phyloP scores from a whole-genome alignment of 2,888 invertebrate genomes.

The Limnephilus lunatus region DNA sequence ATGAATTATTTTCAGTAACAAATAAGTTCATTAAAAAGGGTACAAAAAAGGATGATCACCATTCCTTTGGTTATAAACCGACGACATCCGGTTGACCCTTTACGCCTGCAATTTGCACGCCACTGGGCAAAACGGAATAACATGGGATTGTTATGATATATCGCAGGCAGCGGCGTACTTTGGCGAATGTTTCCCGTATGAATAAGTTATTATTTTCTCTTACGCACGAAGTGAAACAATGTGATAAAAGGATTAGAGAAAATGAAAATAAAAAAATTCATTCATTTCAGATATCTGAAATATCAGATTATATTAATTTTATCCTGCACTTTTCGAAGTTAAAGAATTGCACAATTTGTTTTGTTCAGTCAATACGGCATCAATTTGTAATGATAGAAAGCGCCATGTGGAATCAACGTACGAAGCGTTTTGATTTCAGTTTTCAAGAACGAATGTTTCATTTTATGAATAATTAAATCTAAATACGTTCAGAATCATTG shows the following conservation, averaged over 20 bases:
- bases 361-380: no score
- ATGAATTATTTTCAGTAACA: neutral
- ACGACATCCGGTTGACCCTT: conserved; percentile 48
- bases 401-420: no score
- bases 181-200: conserved; percentile 52
- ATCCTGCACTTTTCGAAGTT: no score
- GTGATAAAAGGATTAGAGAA: neutral
- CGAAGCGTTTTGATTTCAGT: no score
- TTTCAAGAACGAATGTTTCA: no score
- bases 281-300: neutral
- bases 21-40: conserved; percentile 17
- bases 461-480: no score
- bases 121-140: conserved; percentile 57
- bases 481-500: no score
- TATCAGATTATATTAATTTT: neutral
- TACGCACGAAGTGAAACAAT: conserved; percentile 27
- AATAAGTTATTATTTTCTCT: conserved; percentile 60
- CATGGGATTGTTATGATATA: conserved; percentile 58
- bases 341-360: no score
- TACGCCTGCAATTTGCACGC: conserved; percentile 61
- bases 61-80: neutral
- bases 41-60: conserved; percentile 18
- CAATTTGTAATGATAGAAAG: no score
- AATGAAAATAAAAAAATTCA: neutral
- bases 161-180: conserved; percentile 48